These are phyloP conservation scores for Luehdorfia chinensis DNA, from an alignment of 1,140 invertebrate genomes.

Conservation along the genomic window DNA sequence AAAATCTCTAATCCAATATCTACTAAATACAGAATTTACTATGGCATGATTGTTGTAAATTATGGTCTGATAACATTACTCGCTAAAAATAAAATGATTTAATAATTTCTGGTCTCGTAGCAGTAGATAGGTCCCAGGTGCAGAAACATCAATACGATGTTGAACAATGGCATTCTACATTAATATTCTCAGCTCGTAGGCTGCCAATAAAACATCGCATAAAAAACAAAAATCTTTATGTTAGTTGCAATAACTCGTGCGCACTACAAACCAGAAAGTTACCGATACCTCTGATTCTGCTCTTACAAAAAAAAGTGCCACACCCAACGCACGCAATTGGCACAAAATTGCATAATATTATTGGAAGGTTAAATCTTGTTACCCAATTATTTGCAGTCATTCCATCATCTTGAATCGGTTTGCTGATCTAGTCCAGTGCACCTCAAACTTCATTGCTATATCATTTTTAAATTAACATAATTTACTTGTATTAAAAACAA, in stretches of 20 bases:
- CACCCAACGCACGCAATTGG: neutral
- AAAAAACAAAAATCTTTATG: conserved; percentile 2
- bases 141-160: neutral
- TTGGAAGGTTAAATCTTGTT: conserved; percentile 13
- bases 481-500: too few species aligned
- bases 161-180: neutral
- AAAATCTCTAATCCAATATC: too few species aligned
- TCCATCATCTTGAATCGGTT: neutral
- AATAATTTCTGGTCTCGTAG: neutral
- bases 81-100: neutral
- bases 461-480: neutral
- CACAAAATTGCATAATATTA: neutral
- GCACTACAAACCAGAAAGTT: neutral
- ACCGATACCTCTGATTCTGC: neutral
- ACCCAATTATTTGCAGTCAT: conserved; percentile 10
- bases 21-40: too few species aligned
- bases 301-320: conserved; percentile 2
- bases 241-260: neutral
- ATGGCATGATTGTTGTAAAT: too few species aligned
- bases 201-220: too few species aligned
- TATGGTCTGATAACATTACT: too few species aligned
- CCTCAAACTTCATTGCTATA: neutral
- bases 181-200: neutral
- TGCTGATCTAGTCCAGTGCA: neutral
- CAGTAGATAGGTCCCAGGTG: neutral